These are phyloP conservation scores for Bos indicus DNA, from an alignment of 2,113 vertebrate species.

Conservation along the genomic window DNA sequence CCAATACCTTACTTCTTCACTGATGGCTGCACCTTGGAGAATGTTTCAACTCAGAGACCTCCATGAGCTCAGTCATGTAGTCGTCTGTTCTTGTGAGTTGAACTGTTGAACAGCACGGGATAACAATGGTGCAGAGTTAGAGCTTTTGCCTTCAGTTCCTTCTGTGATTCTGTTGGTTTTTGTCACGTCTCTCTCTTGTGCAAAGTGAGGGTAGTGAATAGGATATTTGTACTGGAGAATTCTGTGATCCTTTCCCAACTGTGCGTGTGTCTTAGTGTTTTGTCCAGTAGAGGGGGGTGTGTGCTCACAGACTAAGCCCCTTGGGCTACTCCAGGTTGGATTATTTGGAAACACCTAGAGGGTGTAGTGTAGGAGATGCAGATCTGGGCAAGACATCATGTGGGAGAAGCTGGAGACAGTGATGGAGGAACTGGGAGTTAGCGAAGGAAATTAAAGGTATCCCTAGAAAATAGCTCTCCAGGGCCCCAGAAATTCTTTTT, in stretches of 20 bases:
- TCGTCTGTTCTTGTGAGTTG: background rate
- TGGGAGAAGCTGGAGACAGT: background rate
- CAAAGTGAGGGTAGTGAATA: background rate
- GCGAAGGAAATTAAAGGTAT: background rate
- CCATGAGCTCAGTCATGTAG: background rate
- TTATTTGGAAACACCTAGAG: background rate
- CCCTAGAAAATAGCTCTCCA: background rate
- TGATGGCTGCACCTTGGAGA: background rate
- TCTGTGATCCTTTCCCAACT: background rate
- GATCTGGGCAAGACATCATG: background rate
- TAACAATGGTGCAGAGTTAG: background rate
- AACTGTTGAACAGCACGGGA: background rate
- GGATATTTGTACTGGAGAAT: background rate
- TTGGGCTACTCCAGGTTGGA: background rate
- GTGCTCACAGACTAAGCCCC: slow-evolving; percentile 28
- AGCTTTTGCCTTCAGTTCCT: background rate
- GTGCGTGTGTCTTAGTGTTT: background rate
- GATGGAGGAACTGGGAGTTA: background rate
- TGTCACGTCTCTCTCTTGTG: background rate
- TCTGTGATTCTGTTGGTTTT: background rate
- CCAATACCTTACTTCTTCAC: background rate
- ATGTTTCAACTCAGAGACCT: background rate
- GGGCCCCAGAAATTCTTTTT: background rate
- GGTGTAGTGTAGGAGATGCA: background rate
- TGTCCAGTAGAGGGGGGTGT: slow-evolving; percentile 67